A percentile compares a stretch with the other conserved stretches of the same genome.
Evolutionary conservation across 1,140 invertebrate species (phyloP).

Genomic region (Maniola jurtina): DNA sequence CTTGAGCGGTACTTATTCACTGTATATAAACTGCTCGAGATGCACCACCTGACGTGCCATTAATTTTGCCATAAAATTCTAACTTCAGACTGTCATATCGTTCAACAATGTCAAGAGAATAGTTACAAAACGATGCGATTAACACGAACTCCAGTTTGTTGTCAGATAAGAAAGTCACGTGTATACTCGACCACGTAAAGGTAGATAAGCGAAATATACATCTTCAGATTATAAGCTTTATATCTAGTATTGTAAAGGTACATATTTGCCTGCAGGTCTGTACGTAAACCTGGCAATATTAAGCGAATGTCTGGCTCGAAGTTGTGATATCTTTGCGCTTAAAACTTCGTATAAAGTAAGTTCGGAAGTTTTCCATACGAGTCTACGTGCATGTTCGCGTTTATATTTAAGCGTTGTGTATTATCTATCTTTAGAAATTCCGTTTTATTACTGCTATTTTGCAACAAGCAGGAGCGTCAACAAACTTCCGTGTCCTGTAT

Average conservation of each 20-base stretch:
- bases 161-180: constrained; percentile 19
- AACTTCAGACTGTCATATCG: constrained; percentile 5
- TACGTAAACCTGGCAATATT: constrained; percentile 24
- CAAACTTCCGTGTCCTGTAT: neutral
- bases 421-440: constrained; percentile 5
- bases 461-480: neutral
- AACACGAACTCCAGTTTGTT: constrained; percentile 12
- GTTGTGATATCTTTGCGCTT: constrained; percentile 37
- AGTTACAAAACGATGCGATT: constrained; percentile 15
- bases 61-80: neutral
- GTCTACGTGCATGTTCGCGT: constrained; percentile 18
- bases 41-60: neutral
- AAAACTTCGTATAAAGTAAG: constrained; percentile 38
- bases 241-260: neutral
- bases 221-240: constrained; percentile 5
- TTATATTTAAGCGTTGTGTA: constrained; percentile 4
- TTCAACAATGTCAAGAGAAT: constrained; percentile 11
- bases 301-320: constrained; percentile 27
- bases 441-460: neutral
- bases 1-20: too few relatives aligned
- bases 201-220: constrained; percentile 3
- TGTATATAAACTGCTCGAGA: too few relatives aligned
- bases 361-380: constrained; percentile 31
- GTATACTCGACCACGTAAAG: constrained; percentile 8
- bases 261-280: constrained; percentile 3